Evolutionary conservation across 2,113 vertebrate genomes (phyloP).

Genomic region (Catharus minimus): DNA sequence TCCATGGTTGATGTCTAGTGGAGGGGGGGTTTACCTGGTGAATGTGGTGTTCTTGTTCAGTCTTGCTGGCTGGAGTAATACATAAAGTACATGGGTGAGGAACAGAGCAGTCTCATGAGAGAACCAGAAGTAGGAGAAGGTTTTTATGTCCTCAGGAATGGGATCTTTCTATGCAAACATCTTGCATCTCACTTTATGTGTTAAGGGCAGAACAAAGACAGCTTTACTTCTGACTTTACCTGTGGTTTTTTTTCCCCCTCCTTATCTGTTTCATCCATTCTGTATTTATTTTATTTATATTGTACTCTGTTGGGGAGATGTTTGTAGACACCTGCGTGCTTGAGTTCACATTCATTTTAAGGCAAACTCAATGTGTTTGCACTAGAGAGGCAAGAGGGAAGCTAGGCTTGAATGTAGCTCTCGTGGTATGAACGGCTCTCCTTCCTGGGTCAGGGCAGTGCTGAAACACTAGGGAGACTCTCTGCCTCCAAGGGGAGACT

Average conservation of each 20-base stretch:
- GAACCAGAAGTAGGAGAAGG: neutral
- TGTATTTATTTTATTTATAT: neutral
- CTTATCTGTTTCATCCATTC: neutral
- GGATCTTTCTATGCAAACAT: neutral
- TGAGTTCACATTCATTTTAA: neutral
- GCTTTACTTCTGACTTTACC: neutral
- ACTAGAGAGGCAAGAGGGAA: neutral
- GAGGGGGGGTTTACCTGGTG: neutral
- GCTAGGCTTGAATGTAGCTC: neutral
- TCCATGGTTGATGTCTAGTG: neutral
- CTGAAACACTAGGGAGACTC: neutral
- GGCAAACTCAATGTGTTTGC: neutral
- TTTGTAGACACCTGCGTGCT: neutral
- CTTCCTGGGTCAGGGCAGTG: neutral
- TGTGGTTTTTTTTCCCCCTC: neutral
- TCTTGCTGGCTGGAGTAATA: neutral
- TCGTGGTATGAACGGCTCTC: neutral
- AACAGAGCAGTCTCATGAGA: neutral
- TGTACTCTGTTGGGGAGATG: neutral
- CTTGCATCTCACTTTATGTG: neutral
- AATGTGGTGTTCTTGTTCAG: neutral
- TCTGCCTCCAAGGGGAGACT: neutral
- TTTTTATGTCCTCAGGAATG: neutral
- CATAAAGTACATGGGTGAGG: neutral
- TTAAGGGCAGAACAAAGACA: neutral